These are phyloP conservation scores for Caenorhabditis wallacei DNA, from an alignment of 2,888 invertebrate species.

Conservation along the genomic window DNA sequence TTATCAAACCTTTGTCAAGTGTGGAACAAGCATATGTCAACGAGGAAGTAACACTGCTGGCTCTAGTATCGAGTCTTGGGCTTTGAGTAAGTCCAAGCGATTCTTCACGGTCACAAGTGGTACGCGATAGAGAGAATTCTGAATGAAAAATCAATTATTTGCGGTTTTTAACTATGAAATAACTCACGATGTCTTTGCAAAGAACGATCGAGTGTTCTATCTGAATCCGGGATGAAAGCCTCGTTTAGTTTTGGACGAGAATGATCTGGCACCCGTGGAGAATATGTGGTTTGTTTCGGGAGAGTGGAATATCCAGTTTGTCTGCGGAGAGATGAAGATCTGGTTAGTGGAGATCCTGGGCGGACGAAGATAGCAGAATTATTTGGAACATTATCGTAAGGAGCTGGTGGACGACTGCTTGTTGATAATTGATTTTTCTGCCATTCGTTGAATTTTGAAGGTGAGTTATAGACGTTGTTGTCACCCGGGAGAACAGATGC, in stretches of 20 bases:
- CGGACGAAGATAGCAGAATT: slow-evolving; percentile 42
- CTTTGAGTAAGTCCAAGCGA: slow-evolving; percentile 64
- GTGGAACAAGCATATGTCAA: slow-evolving; percentile 75
- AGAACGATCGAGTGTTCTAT: slow-evolving; percentile 27
- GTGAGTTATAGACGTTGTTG: slow-evolving; percentile 48
- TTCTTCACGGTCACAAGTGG: slow-evolving; percentile 67
- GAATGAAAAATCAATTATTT: too few relatives aligned
- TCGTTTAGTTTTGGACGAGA: slow-evolving; percentile 34
- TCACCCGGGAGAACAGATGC: slow-evolving; percentile 64
- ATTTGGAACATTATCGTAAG: slow-evolving; percentile 71
- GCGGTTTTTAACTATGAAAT: background rate
- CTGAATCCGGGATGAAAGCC: slow-evolving; percentile 33
- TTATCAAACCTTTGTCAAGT: slow-evolving; percentile 69
- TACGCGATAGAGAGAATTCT: slow-evolving; percentile 59
- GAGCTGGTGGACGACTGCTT: slow-evolving; percentile 24
- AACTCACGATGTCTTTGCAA: slow-evolving; percentile 50
- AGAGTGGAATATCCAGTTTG: slow-evolving; percentile 54
- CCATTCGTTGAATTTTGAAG: slow-evolving; percentile 59
- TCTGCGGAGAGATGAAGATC: slow-evolving; percentile 40
- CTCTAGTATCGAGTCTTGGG: slow-evolving; percentile 63
- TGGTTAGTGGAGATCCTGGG: slow-evolving; percentile 24
- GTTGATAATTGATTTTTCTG: slow-evolving; percentile 40
- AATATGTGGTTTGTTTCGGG: slow-evolving; percentile 29
- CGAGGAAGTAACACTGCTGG: slow-evolving; percentile 66
- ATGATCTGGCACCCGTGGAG: slow-evolving; percentile 36